phyloP scores from a whole-genome alignment of 2,888 invertebrate species.

The Phymatocera aterrima region DNA sequence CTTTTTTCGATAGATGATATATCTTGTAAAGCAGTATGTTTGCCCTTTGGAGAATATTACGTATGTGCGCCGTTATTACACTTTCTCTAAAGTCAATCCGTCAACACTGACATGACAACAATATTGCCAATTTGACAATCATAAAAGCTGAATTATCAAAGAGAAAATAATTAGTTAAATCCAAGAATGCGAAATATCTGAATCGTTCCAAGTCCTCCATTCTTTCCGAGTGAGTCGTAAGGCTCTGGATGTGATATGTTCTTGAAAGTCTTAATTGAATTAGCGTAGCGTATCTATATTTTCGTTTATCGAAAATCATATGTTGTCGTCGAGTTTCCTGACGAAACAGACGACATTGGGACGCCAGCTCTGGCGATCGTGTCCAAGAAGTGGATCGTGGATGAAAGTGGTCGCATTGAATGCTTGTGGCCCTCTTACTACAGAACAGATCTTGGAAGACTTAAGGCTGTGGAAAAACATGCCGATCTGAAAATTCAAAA shows the following conservation, averaged over 20 bases:
- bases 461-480: slow-evolving; percentile 8
- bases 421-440: slow-evolving; percentile 17
- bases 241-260: background rate
- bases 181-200: background rate
- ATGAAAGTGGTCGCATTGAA: background rate
- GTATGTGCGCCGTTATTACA: slow-evolving; percentile 6
- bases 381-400: background rate
- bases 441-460: background rate
- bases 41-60: background rate
- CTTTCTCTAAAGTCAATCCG: background rate
- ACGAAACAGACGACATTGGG: background rate
- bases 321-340: slow-evolving; percentile 3
- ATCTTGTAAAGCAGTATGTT: slow-evolving; percentile 6
- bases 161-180: background rate
- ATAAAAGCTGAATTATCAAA: background rate
- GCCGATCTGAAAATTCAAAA: background rate
- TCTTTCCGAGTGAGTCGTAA: background rate
- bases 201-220: background rate
- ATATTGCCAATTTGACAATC: background rate
- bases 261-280: background rate
- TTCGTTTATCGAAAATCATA: background rate
- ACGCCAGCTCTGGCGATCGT: background rate
- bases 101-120: background rate
- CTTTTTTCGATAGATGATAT: background rate
- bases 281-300: background rate